Percentiles rank a stretch among this genome's conserved stretches.
phyloP scores from a whole-genome alignment of 1,140 invertebrate genomes.

The Cydia amplana region DNA sequence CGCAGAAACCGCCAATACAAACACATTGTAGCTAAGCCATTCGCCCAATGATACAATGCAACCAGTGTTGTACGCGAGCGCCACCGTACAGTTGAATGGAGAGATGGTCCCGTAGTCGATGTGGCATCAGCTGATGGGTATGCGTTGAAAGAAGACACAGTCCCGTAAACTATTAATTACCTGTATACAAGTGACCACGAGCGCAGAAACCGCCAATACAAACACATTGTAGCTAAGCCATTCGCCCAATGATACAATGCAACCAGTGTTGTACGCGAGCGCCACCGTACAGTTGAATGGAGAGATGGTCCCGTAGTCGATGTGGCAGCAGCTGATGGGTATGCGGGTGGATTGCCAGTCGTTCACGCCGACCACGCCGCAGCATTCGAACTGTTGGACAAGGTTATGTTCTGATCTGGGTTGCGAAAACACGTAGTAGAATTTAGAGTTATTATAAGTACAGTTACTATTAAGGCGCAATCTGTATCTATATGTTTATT shows the following conservation, averaged over 20 bases:
- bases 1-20: slow-evolving; percentile 49
- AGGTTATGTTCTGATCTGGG: neutral
- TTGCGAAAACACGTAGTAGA: too few species aligned
- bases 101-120: slow-evolving; percentile 66
- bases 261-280: slow-evolving; percentile 54
- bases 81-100: slow-evolving; percentile 53
- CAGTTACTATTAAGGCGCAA: too few species aligned
- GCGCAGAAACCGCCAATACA: slow-evolving; percentile 49
- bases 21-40: slow-evolving; percentile 58
- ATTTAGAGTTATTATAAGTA: too few species aligned
- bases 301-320: slow-evolving; percentile 63
- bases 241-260: slow-evolving; percentile 52
- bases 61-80: slow-evolving; percentile 50
- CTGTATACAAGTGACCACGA: slow-evolving; percentile 37
- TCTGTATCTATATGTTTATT: too few species aligned
- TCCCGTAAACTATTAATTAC: slow-evolving; percentile 44
- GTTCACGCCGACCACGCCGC: slow-evolving; percentile 78
- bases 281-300: slow-evolving; percentile 54
- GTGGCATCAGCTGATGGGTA: slow-evolving; percentile 78
- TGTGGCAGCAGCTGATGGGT: slow-evolving; percentile 78
- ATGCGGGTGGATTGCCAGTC: slow-evolving; percentile 68
- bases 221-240: slow-evolving; percentile 60
- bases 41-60: slow-evolving; percentile 55
- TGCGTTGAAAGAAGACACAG: slow-evolving; percentile 40
- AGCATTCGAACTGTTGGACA: slow-evolving; percentile 80